phyloP scores from a whole-genome alignment of 2,113 vertebrate genomes.

The Echinops telfairi region DNA sequence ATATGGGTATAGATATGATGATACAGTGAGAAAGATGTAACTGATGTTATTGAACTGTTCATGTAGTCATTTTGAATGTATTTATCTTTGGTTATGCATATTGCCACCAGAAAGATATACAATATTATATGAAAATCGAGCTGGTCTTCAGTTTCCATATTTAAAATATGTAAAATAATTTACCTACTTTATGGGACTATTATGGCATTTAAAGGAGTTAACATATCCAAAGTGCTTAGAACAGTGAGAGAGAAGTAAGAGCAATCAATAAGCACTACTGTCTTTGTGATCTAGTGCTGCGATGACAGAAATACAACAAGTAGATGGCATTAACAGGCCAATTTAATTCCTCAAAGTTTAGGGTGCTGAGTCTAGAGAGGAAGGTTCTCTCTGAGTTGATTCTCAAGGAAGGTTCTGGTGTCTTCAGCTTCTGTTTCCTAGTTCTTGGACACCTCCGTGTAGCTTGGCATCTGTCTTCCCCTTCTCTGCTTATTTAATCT shows the following conservation, averaged over 20 bases:
- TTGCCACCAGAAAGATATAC: not conserved
- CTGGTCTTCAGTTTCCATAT: not conserved
- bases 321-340: not conserved
- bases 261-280: not conserved
- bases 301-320: not conserved
- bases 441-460: not conserved
- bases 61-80: not conserved
- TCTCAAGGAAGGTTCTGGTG: not conserved
- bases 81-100: not conserved
- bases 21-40: not conserved
- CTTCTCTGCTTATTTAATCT: not conserved
- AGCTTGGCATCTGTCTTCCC: not conserved
- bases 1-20: not conserved
- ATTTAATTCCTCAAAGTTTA: not conserved
- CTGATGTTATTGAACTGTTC: not conserved
- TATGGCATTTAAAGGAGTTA: not conserved
- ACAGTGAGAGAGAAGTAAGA: not conserved
- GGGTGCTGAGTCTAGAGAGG: not conserved
- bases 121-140: not conserved
- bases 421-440: not conserved
- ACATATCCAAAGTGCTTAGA: not conserved
- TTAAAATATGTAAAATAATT: constrained; percentile 32
- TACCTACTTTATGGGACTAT: not conserved
- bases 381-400: not conserved
- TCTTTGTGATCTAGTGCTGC: not conserved